phyloP scores from a whole-genome alignment of 1,140 invertebrate genomes.

The Neodiprion virginianus region DNA sequence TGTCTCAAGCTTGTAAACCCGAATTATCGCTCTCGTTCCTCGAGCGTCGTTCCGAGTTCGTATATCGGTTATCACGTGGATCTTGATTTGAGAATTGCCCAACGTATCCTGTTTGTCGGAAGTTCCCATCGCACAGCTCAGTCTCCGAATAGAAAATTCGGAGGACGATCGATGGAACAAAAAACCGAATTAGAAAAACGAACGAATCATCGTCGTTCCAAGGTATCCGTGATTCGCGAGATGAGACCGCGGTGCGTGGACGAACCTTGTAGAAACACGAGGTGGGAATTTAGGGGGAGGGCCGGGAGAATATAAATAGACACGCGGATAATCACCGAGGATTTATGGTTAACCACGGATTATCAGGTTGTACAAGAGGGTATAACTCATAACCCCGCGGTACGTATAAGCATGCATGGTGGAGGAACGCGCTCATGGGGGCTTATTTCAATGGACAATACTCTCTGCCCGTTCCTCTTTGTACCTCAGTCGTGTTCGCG shows the following conservation, averaged over 20 bases:
- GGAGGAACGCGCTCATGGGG: not conserved
- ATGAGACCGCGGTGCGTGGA: slow-evolving; percentile 21
- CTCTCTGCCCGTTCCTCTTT: slow-evolving; percentile 42
- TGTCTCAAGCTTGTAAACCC: too few relatives aligned
- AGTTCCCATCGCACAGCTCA: too few relatives aligned
- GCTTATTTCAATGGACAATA: slow-evolving; percentile 59
- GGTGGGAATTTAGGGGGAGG: slow-evolving; percentile 18
- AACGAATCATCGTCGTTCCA: too few relatives aligned
- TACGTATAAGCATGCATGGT: slow-evolving; percentile 34
- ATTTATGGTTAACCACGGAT: slow-evolving; percentile 65
- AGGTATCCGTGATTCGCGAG: slow-evolving; percentile 19
- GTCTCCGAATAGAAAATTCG: too few relatives aligned
- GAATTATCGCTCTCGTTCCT: too few relatives aligned
- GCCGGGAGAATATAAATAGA: slow-evolving; percentile 59
- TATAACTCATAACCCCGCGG: slow-evolving; percentile 62
- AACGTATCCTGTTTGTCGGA: too few relatives aligned
- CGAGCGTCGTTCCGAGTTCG: too few relatives aligned
- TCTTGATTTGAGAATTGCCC: too few relatives aligned
- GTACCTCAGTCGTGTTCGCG: slow-evolving; percentile 18
- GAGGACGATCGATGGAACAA: too few relatives aligned
- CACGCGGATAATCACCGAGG: slow-evolving; percentile 62
- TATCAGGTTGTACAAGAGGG: slow-evolving; percentile 63
- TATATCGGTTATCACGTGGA: too few relatives aligned
- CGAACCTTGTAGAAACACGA: slow-evolving; percentile 14
- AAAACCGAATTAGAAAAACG: too few relatives aligned